Conservation (phyloP, 2,113 vertebrate genomes). For the Sceloporus undulatus region DNA sequence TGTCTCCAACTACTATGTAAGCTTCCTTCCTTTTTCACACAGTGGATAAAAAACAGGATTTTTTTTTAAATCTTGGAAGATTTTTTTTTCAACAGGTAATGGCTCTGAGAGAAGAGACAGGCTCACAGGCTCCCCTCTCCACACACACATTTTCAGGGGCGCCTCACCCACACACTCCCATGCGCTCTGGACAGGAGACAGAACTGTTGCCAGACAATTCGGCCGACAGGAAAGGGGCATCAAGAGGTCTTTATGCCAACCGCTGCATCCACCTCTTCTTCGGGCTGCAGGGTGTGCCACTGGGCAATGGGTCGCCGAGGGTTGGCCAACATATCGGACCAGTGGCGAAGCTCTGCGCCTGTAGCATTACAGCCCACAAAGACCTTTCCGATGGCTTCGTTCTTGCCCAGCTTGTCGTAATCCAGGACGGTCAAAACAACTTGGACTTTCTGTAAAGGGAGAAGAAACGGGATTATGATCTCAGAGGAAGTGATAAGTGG, state of each 20-base stretch:
- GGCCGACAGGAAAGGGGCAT: constrained; percentile 43
- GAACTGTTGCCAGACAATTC: not conserved
- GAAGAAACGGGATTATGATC: not conserved
- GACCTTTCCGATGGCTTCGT: constrained; percentile 85
- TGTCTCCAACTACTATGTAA: constrained; percentile 11
- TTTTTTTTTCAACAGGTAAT: constrained; percentile 26
- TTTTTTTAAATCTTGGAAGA: constrained; percentile 21
- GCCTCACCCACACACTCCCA: constrained; percentile 48
- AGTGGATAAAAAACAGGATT: constrained; percentile 39
- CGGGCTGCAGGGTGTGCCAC: constrained; percentile 84
- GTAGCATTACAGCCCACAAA: constrained; percentile 87
- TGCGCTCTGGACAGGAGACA: constrained; percentile 37
- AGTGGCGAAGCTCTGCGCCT: constrained; percentile 85
- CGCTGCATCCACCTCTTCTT: constrained; percentile 84
- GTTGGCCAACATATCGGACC: constrained; percentile 91
- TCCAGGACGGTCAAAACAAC: constrained; percentile 81
- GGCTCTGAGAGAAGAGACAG: constrained; percentile 44
- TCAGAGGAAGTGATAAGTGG: not conserved
- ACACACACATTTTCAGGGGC: constrained; percentile 37
- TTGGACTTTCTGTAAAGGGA: constrained; percentile 78
- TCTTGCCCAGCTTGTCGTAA: constrained; percentile 84
- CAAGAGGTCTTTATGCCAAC: constrained; percentile 83
- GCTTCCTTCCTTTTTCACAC: constrained; percentile 36
- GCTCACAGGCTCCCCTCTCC: constrained; percentile 20
- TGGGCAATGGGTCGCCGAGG: constrained; percentile 87